These are phyloP conservation scores for Toxonevra muliebris DNA, from an alignment of 2,888 invertebrate genomes.

Conservation along the genomic window DNA sequence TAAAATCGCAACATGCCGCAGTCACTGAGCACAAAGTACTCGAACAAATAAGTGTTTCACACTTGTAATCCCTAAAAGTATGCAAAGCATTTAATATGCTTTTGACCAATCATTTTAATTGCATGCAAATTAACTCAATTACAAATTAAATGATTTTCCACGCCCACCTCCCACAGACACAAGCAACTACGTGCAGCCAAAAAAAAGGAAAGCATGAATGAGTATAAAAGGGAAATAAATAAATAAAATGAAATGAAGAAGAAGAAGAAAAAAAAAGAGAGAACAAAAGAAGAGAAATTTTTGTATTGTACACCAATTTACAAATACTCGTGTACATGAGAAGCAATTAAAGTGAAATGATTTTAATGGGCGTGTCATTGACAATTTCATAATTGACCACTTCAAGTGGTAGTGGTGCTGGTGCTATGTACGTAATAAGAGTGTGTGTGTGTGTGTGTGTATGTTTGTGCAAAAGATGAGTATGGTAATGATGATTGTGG, in stretches of 20 bases:
- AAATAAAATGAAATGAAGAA: too few species aligned
- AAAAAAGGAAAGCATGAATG: neutral
- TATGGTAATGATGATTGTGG: too few species aligned
- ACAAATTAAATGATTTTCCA: slow-evolving; percentile 13
- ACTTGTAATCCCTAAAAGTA: too few species aligned
- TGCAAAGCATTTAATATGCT: too few species aligned
- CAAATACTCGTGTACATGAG: neutral
- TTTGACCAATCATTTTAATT: slow-evolving; percentile 6
- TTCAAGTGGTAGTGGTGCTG: slow-evolving; percentile 7
- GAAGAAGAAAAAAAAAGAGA: neutral
- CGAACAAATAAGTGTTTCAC: too few species aligned
- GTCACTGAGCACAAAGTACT: too few species aligned
- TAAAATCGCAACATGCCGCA: too few species aligned
- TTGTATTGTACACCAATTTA: neutral
- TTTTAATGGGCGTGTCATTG: slow-evolving; percentile 21
- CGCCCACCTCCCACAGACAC: neutral
- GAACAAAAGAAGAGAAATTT: neutral
- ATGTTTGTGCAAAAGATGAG: too few species aligned
- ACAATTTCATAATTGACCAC: slow-evolving; percentile 21
- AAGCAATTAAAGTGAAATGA: slow-evolving; percentile 26
- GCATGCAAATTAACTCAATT: slow-evolving; percentile 29
- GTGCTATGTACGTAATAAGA: too few species aligned
- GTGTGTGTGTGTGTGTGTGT: too few species aligned
- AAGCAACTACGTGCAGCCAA: neutral
- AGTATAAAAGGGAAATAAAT: neutral